Conservation (phyloP, 2,888 invertebrate species). For the Andrena praecox region DNA sequence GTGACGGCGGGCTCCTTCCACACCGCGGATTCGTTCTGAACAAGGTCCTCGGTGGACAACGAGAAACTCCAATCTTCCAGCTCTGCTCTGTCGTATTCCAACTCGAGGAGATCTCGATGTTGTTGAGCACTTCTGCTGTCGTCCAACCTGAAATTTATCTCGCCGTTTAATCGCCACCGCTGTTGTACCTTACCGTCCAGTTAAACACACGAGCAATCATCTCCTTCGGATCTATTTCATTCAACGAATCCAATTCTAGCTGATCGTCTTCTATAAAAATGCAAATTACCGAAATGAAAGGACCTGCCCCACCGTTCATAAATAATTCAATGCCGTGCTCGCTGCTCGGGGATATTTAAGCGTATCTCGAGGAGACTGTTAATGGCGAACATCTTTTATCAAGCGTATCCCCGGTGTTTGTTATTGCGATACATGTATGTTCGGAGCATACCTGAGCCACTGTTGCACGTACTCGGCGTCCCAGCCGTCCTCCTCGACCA, state of each 20-base stretch:
- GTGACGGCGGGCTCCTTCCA: conserved; percentile 73
- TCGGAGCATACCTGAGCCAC: conserved; percentile 86
- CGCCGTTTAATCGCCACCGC: background rate
- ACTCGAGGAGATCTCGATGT: conserved; percentile 89
- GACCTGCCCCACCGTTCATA: background rate
- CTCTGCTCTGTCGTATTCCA: conserved; percentile 91
- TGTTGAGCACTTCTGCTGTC: conserved; percentile 90
- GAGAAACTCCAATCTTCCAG: conserved; percentile 93
- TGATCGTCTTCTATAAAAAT: background rate
- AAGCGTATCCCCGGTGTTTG: background rate
- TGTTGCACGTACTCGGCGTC: conserved; percentile 92
- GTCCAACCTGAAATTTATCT: conserved; percentile 86
- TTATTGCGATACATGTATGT: background rate
- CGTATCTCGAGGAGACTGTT: background rate
- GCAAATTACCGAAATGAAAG: background rate
- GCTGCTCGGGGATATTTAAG: background rate
- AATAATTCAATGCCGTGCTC: background rate
- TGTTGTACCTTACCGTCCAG: background rate
- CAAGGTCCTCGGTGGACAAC: conserved; percentile 90
- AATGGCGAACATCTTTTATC: background rate
- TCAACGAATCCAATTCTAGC: conserved; percentile 2
- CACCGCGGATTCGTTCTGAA: conserved; percentile 83
- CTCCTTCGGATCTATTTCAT: background rate
- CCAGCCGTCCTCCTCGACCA: conserved; percentile 85
- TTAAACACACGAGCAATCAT: conserved; percentile 2